phyloP scores from a whole-genome alignment of 1,140 invertebrate species.

The Magallana angulata region DNA sequence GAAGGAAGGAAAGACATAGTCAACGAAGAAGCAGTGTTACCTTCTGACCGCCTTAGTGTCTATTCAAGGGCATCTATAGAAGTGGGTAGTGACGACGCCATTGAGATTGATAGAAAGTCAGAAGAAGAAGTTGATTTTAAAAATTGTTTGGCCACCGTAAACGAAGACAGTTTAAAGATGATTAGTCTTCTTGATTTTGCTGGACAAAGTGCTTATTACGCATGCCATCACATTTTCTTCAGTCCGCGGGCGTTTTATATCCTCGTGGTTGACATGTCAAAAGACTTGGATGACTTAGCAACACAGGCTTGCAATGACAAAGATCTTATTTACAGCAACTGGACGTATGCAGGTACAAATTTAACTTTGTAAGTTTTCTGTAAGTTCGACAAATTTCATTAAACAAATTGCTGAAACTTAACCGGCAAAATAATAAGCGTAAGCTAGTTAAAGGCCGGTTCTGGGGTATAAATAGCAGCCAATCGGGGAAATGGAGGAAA shows the following conservation, averaged over 20 bases:
- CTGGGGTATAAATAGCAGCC: too few species aligned
- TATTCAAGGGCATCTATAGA: not conserved
- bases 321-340: constrained; percentile 6
- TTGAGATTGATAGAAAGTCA: not conserved
- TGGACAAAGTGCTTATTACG: constrained; percentile 5
- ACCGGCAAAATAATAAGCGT: too few species aligned
- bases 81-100: too few species aligned
- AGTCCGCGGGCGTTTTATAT: constrained; percentile 13
- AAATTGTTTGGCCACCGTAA: not conserved
- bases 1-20: not conserved
- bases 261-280: not conserved
- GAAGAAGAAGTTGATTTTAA: not conserved
- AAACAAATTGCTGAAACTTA: too few species aligned
- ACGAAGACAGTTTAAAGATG: not conserved
- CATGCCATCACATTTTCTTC: constrained; percentile 12
- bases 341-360: not conserved
- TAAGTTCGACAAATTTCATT: too few species aligned
- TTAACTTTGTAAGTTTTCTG: too few species aligned
- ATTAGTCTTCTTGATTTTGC: not conserved
- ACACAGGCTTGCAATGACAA: not conserved
- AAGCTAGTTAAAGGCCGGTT: too few species aligned
- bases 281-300: not conserved
- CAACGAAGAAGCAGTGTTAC: not conserved
- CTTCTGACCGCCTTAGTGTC: not conserved
- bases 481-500: too few species aligned